These are phyloP conservation scores for Ochotona princeps DNA, from an alignment of 2,113 vertebrate genomes.

Conservation along the genomic window DNA sequence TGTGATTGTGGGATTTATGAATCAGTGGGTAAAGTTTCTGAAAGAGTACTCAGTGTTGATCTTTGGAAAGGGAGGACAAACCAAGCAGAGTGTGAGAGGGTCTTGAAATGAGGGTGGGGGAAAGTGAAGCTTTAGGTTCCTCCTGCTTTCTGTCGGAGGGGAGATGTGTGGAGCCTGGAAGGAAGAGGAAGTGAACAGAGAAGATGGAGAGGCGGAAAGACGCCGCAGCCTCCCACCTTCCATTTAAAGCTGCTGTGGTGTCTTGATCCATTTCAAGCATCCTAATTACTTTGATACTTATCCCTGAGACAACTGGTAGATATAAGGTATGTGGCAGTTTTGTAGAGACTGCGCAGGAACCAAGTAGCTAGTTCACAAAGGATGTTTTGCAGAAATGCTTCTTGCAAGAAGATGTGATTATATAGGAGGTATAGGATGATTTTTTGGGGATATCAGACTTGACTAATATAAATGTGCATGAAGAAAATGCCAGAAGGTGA, in stretches of 20 bases:
- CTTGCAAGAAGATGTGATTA: constrained; percentile 7
- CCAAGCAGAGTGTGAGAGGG: background rate
- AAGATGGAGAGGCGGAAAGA: background rate
- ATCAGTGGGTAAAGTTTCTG: background rate
- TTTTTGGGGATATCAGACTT: background rate
- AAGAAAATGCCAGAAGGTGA: constrained; percentile 22
- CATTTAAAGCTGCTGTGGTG: background rate
- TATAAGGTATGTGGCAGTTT: background rate
- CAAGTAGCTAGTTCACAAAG: background rate
- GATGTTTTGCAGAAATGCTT: background rate
- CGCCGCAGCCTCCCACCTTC: background rate
- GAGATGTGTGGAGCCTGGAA: background rate
- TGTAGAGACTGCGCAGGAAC: background rate
- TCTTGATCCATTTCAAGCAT: background rate
- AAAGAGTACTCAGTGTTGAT: background rate
- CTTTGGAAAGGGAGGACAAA: background rate
- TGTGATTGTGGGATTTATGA: background rate
- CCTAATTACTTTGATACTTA: background rate
- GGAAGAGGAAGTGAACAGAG: background rate
- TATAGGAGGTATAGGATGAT: background rate
- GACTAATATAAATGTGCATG: background rate
- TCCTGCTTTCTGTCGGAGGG: background rate
- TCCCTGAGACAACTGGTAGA: background rate
- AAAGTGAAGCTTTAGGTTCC: background rate
- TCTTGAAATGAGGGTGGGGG: background rate